phyloP scores from a whole-genome alignment of 2,797 vertebrate genomes.

The Hozukius guyotensis region DNA sequence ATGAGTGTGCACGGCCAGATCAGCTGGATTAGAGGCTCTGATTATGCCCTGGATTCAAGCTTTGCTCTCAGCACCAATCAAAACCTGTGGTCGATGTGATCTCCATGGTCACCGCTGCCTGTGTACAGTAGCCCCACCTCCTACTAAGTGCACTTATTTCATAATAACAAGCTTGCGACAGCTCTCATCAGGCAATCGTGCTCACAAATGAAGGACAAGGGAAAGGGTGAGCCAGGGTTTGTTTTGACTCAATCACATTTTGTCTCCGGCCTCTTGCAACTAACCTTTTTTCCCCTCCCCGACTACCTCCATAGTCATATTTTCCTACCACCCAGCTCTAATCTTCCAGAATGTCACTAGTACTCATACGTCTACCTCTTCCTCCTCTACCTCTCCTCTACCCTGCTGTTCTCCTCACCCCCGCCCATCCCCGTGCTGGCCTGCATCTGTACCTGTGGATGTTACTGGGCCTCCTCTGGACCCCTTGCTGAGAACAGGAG shows the following conservation, averaged over 20 bases:
- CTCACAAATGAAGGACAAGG: conserved; percentile 69
- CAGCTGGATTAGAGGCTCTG: conserved; percentile 84
- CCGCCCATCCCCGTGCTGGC: neutral
- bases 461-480: conserved; percentile 35
- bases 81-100: conserved; percentile 63
- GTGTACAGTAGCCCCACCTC: conserved; percentile 43
- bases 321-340: conserved; percentile 65
- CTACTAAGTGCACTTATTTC: conserved; percentile 81
- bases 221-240: conserved; percentile 66
- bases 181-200: conserved; percentile 80
- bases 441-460: conserved; percentile 48
- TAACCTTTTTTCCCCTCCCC: conserved; percentile 40
- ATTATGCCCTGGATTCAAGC: conserved; percentile 79
- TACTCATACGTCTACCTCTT: conserved; percentile 7
- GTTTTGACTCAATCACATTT: conserved; percentile 76
- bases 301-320: conserved; percentile 63
- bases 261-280: conserved; percentile 41
- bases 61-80: conserved; percentile 80
- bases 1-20: conserved; percentile 74
- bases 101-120: conserved; percentile 47
- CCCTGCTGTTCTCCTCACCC: conserved; percentile 29
- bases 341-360: conserved; percentile 70
- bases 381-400: conserved; percentile 29
- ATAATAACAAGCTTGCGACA: conserved; percentile 82
- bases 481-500: conserved; percentile 62